These are phyloP conservation scores for Clunio marinus DNA, from an alignment of 2,888 invertebrate species.

Conservation along the genomic window DNA sequence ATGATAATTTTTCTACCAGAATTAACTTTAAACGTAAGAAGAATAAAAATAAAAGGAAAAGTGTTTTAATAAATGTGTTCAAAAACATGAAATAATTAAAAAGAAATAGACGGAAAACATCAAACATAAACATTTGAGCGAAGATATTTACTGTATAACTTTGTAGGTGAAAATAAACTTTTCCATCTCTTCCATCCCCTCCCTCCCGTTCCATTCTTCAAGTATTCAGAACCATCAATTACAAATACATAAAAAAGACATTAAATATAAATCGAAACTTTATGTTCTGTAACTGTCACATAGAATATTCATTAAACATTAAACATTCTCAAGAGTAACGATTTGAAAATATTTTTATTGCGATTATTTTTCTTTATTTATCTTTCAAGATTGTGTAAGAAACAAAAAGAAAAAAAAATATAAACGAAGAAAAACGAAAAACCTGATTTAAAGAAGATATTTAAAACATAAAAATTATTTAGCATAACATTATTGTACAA, in stretches of 20 bases:
- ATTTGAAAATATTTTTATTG: slow-evolving; percentile 11
- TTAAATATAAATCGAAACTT: neutral
- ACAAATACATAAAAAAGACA: neutral
- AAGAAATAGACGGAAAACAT: slow-evolving; percentile 9
- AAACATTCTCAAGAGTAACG: no score
- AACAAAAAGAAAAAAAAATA: no score
- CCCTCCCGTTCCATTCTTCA: neutral
- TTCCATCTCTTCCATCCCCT: neutral
- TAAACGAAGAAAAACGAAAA: no score
- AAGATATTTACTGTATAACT: neutral
- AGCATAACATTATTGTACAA: slow-evolving; percentile 9
- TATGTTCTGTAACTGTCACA: neutral
- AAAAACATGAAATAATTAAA: slow-evolving; percentile 10
- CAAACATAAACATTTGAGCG: neutral
- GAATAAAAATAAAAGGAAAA: neutral
- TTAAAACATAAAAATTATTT: slow-evolving; percentile 1
- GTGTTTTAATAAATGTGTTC: slow-evolving; percentile 17
- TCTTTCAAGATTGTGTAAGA: neutral
- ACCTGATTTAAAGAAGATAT: slow-evolving; percentile 4
- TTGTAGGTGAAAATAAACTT: neutral
- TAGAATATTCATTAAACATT: no score
- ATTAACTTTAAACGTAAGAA: neutral
- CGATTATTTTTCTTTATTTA: neutral
- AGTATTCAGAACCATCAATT: neutral
- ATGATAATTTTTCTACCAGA: neutral